Conservation (phyloP, 1,140 invertebrate genomes). For the Nomia melanderi region DNA sequence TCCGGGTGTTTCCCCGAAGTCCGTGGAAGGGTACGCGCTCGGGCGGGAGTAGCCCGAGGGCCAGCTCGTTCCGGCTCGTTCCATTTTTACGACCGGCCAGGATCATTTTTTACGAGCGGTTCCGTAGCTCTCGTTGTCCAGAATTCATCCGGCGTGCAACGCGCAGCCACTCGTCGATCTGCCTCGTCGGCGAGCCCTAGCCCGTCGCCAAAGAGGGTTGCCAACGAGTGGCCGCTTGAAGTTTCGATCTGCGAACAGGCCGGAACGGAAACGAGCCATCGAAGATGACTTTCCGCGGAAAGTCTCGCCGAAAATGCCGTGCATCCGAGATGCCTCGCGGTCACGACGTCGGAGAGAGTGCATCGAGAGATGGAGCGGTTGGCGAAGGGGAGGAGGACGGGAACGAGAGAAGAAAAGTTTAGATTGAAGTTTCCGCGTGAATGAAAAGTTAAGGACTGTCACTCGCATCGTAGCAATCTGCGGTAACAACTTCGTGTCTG, state of each 20-base stretch:
- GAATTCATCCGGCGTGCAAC: slow-evolving; percentile 47
- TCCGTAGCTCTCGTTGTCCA: slow-evolving; percentile 48
- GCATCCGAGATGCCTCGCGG: slow-evolving; percentile 22
- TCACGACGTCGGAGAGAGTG: background rate
- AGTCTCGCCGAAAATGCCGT: slow-evolving; percentile 37
- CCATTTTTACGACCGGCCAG: slow-evolving; percentile 50
- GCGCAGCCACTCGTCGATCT: slow-evolving; percentile 35
- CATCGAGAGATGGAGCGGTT: too few relatives aligned
- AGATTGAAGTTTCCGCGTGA: slow-evolving; percentile 71
- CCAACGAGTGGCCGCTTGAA: slow-evolving; percentile 26
- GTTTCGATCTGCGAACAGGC: slow-evolving; percentile 40
- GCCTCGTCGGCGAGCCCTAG: slow-evolving; percentile 19
- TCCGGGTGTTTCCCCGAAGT: background rate
- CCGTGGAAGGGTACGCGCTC: background rate
- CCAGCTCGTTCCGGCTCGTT: slow-evolving; percentile 17
- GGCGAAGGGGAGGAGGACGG: background rate
- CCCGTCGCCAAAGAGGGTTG: slow-evolving; percentile 9
- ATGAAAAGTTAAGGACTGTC: slow-evolving; percentile 72
- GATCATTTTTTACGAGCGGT: slow-evolving; percentile 62
- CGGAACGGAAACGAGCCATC: slow-evolving; percentile 42
- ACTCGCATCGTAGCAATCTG: slow-evolving; percentile 61
- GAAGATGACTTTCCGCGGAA: slow-evolving; percentile 24
- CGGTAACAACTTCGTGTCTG: slow-evolving; percentile 51
- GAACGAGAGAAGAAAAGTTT: slow-evolving; percentile 65
- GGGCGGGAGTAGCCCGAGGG: background rate